These are phyloP conservation scores for Orcinus orca DNA, from an alignment of 2,113 vertebrate species.

Conservation along the genomic window DNA sequence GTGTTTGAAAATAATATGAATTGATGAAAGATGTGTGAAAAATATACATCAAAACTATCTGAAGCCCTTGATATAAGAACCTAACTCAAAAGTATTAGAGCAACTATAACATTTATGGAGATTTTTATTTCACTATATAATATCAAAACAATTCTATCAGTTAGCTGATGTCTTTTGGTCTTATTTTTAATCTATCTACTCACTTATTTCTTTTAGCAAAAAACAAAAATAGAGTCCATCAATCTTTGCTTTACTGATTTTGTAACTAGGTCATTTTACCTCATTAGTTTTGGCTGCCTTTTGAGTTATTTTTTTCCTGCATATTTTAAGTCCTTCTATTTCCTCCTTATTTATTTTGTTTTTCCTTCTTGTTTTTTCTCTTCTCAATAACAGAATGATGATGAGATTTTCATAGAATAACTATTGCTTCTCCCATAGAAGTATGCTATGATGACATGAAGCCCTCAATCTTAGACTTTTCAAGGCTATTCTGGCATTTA, in stretches of 20 bases:
- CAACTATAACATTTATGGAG: background rate
- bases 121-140: slow-evolving; percentile 31
- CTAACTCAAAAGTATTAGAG: background rate
- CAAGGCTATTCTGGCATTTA: background rate
- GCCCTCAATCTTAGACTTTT: background rate
- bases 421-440: background rate
- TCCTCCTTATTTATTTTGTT: background rate
- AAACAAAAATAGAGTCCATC: background rate
- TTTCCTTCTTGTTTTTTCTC: background rate
- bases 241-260: slow-evolving; percentile 47
- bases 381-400: background rate
- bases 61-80: background rate
- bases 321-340: slow-evolving; percentile 11
- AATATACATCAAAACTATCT: background rate
- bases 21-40: background rate
- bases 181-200: slow-evolving; percentile 38
- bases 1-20: background rate
- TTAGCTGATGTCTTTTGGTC: background rate
- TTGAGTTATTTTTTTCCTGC: background rate
- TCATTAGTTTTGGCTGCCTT: slow-evolving; percentile 35
- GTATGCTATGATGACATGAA: background rate
- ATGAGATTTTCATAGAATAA: background rate
- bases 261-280: slow-evolving; percentile 33
- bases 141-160: background rate
- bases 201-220: slow-evolving; percentile 37